Evolutionary conservation across 2,888 invertebrate species (phyloP), one percentile per base, ranked within the genome.

Genomic region (Reticulitermes lucifugus): DNA sequence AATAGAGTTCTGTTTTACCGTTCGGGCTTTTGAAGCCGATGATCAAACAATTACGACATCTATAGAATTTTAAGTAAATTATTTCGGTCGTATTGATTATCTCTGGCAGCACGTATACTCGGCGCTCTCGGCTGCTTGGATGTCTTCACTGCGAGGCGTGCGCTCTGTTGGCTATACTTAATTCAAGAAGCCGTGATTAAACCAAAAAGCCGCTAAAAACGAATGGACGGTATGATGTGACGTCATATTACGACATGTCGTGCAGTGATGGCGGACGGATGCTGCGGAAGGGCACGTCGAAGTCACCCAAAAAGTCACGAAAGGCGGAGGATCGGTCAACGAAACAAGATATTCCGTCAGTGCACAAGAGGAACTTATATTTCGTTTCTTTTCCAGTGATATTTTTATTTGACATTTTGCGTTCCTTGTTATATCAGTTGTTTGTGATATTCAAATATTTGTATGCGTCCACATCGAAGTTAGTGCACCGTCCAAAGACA

Each of bases 321-420:
- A 89, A 88, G 86, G 85, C 88, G 41, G 89, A 89, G 79, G 89
- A 89, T 83, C 87, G 88, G 86, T 83, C 85, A 82, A 77, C 85
- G 83, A 87, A 85, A 87, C 86, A 87, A 59, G 86, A 86, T 77
- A 84, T 86, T 70, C 94, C 94, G 89, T 96, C 96, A 86, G 96
- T 97, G 89, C 97, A 97, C 92, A 96, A 97, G 91, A 94, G 96
- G 91, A 97, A 97, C 91, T 94, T 97, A 89, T 96, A 97, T 91
- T 94, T 96, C 90, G 96, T 97, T 92, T 97, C 97, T 89, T 96
- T 96, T 91, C 97, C 97, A 86, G 94, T 97, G 88, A 96, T 97
- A 90, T 94, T 97, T 91, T 93, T 97, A 88, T 97, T 97, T 91
- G 96, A 96, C 91, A 93, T 97, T 89, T 91, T 97, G 89, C 94